Evolutionary conservation across 2,113 vertebrate genomes (phyloP).

Genomic region (Prionailurus viverrinus): DNA sequence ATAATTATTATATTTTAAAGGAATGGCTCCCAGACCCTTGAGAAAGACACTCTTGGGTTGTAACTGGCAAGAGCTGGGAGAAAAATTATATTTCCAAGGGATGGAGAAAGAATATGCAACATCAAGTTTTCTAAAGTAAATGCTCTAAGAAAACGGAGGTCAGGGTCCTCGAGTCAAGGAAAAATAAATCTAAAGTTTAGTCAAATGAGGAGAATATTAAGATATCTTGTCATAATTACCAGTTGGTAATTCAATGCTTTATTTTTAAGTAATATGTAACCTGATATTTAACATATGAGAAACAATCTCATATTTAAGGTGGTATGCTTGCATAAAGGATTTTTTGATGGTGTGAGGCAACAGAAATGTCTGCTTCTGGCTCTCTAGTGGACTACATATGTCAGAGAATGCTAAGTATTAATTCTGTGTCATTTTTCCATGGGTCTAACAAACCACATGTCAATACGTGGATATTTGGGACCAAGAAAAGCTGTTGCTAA

Average conservation of each 20-base stretch:
- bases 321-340: background rate
- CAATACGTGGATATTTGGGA: background rate
- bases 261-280: background rate
- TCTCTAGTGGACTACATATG: background rate
- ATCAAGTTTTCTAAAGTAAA: constrained; percentile 25
- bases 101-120: background rate
- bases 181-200: background rate
- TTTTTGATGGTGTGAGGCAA: background rate
- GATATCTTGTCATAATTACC: background rate
- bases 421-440: background rate
- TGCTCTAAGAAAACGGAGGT: background rate
- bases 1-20: background rate
- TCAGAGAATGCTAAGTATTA: background rate
- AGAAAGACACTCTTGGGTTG: background rate
- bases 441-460: background rate
- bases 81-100: background rate
- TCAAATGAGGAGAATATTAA: background rate
- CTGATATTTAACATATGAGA: background rate
- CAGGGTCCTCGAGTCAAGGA: background rate
- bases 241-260: background rate
- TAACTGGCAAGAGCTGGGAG: background rate
- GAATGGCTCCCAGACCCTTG: background rate
- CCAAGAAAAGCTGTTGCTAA: background rate
- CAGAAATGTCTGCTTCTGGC: background rate
- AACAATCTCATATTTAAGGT: background rate